Evolutionary conservation across 1,140 invertebrate genomes (phyloP).

Genomic region (Diuraphis noxia): DNA sequence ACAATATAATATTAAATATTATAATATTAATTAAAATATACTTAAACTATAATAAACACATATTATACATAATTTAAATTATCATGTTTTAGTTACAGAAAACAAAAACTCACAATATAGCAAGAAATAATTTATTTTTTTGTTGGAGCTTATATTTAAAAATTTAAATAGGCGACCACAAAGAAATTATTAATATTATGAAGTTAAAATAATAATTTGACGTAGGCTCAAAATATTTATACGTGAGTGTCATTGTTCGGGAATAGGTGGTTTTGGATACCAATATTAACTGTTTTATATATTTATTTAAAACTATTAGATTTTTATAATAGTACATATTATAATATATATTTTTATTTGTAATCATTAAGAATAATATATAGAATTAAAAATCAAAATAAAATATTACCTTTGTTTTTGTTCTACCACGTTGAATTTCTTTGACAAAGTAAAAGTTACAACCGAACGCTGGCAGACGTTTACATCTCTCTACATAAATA

Average conservation of each 20-base stretch:
- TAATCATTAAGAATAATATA: neutral
- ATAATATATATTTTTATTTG: neutral
- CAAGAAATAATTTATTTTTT: neutral
- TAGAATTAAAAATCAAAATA: neutral
- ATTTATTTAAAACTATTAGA: neutral
- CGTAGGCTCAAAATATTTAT: no score
- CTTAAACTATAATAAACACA: no score
- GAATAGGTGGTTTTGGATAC: no score
- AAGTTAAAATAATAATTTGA: neutral
- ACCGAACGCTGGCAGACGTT: slow-evolving; percentile 68
- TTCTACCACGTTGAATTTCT: slow-evolving; percentile 68
- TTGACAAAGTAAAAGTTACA: slow-evolving; percentile 73
- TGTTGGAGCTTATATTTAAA: neutral
- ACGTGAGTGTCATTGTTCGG: no score
- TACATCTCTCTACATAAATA: slow-evolving; percentile 71
- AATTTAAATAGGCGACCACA: neutral
- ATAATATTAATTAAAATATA: no score
- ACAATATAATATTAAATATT: neutral
- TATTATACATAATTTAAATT: no score
- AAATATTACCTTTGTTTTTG: slow-evolving; percentile 65
- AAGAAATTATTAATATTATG: neutral
- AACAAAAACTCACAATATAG: neutral
- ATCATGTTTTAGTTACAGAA: neutral
- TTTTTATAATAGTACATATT: neutral
- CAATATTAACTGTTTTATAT: neutral